Conservation (phyloP, 2,113 vertebrate species). For the Nyctibius bracteatus region DNA sequence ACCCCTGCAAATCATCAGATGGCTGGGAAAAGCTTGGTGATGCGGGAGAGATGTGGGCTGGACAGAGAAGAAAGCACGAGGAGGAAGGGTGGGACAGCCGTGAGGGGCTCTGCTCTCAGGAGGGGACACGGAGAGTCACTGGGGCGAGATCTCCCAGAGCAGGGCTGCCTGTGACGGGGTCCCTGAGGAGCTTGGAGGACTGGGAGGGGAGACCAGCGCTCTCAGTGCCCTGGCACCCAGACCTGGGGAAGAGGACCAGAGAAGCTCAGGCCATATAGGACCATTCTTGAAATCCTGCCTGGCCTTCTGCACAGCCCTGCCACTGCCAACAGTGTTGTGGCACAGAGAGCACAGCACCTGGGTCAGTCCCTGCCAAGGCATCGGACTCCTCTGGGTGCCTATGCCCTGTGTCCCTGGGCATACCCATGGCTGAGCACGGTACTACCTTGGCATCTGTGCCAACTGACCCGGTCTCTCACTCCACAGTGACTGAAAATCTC, state of each 20-base stretch:
- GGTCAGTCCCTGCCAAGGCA: background rate
- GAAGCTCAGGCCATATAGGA: background rate
- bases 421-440: background rate
- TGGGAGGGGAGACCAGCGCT: background rate
- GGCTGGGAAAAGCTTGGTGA: background rate
- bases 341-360: background rate
- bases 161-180: background rate
- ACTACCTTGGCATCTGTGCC: background rate
- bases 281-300: background rate
- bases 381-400: background rate
- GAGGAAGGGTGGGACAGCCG: background rate
- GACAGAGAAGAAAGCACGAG: background rate
- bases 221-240: background rate
- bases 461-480: background rate
- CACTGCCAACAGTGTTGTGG: background rate
- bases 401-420: background rate
- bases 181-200: too few species aligned
- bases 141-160: background rate
- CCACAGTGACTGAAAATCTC: background rate
- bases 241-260: background rate
- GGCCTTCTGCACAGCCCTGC: background rate
- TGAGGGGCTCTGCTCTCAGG: background rate
- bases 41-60: background rate
- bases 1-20: background rate
- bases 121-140: background rate